Evolutionary conservation across 2,797 vertebrate genomes (phyloP), one percentile per base, ranked within the genome.

Genomic region (Melanotaenia maccullochi): DNA sequence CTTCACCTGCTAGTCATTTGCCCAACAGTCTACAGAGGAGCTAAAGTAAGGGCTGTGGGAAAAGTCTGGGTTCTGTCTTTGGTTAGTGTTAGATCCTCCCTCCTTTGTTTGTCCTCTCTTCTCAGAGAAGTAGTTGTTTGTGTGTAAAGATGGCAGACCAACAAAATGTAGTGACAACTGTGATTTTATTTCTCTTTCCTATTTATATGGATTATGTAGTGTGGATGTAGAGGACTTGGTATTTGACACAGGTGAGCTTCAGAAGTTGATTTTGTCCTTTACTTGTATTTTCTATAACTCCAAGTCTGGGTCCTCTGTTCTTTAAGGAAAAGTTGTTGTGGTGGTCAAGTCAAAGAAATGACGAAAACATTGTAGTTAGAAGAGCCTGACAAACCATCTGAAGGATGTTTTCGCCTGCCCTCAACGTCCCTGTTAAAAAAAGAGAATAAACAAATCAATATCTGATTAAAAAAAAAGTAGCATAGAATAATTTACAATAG

Each of bases 21-120:
- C 38, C 68, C 28, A 56, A 57, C 52, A 78, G 77, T 65, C 59
- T 65, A 78, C 68, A 78, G n/a, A 24, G 33, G 52, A 67, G 47
- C 79, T 60, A 42, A 22, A 56, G 81, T 18, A 54, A 66, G 67
- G 65, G 58, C 68, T 54, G 81, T 68, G 79, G 81, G 64, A 75
- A 75, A 84, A 60, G 51, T 75, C 73, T 73, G 76, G 93, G 68
- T 38, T 75, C 68, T 75, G 78, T 94, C 92, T 93, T 93, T 94
- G 93, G 93, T 93, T 93, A 91, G 87, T 87, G 87, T 90, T 90
- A 83, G 16, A 68, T 73, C 64, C 61, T 60, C 59, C 58, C 67
- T 68, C 38, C 47, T 57, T 13, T 24, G 1, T 52, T 63, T 68
- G 63, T 66, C 68, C 35, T 58, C 71, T 42, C 40, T 42, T 11